Conservation (phyloP, 2,113 vertebrate genomes). For the Malurus elegans region DNA sequence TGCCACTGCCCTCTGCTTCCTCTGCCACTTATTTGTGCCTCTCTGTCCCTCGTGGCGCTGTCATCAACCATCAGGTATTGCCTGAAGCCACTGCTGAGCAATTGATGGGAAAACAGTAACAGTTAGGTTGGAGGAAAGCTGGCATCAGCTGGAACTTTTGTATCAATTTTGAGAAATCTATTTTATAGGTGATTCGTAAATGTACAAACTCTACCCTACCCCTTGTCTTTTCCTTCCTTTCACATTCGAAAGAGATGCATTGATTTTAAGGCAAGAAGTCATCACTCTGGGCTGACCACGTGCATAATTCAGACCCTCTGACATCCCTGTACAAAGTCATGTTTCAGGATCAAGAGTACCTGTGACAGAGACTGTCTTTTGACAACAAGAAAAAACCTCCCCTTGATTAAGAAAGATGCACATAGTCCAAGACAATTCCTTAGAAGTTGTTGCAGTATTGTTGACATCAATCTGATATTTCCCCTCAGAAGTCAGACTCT, state of each 20-base stretch:
- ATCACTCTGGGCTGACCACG: neutral
- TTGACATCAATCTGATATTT: neutral
- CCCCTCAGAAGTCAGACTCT: neutral
- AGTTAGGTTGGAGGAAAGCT: neutral
- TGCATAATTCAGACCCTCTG: constrained; percentile 5
- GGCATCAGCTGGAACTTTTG: neutral
- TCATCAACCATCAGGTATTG: neutral
- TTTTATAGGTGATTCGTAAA: neutral
- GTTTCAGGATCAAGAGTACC: neutral
- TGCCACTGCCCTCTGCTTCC: neutral
- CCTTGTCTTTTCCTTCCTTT: neutral
- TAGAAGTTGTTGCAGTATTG: neutral
- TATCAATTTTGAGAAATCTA: neutral
- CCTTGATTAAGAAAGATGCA: neutral
- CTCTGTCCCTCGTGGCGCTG: neutral
- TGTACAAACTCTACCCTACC: neutral
- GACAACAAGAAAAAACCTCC: neutral
- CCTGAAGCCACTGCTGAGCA: neutral
- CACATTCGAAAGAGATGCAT: neutral
- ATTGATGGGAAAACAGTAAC: neutral
- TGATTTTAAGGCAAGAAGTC: constrained; percentile 4
- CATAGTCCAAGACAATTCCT: neutral
- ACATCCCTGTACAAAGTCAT: neutral
- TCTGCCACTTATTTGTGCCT: neutral
- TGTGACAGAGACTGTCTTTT: neutral